Base-by-base conservation (phyloP, 2,888 invertebrate species). In the Nysson spinosus region DNA sequence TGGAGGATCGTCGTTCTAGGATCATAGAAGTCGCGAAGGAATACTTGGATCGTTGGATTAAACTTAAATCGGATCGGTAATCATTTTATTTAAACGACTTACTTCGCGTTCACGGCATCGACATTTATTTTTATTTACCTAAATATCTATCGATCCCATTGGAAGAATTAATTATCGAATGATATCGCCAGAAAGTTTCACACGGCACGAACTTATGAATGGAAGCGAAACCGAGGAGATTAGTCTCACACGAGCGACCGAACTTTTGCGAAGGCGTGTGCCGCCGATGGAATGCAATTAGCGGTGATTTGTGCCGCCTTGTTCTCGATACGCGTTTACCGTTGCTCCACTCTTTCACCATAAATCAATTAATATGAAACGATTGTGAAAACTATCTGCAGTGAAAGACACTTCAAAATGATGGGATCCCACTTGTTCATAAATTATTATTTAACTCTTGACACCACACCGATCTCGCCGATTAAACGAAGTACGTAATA, bases 161-260 rank as follows among this genome's bases (percentile, higher is more conserved):
- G 28, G 9, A 12, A 7, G 6, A 28, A 17, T 39, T 12, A 20
- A 39, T 39, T n/a, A n/a, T 1, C 9, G 6, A 16, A 11, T 17
- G 26, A n/a, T 11, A 16, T 32, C 14, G 37, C 34, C 54, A 46
- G 62, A 40, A 57, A 50, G 43, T 50, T 62, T 57, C 62, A 40
- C 62, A 51, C 57, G 57, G 16, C 14, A 47, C n/a, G 16, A 55
- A 35, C 16, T 24, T n/a, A 16, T 4, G 22, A 2, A 20, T 32
- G 37, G 42, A 39, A n/a, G n/a, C n/a, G 19, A 30, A 19, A 4
- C 19, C 16, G n/a, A 1, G 39, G 28, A 16, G 5, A 40, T 17
- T n/a, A 20, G 42, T 42, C 19, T 1, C 30, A 24, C 58, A 24
- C 35, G 50, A 43, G 17, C 19, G 34, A 20, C 4, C 22, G 12